These are phyloP conservation scores for Heliconius erato DNA, from an alignment of 2,888 invertebrate genomes.

Conservation along the genomic window DNA sequence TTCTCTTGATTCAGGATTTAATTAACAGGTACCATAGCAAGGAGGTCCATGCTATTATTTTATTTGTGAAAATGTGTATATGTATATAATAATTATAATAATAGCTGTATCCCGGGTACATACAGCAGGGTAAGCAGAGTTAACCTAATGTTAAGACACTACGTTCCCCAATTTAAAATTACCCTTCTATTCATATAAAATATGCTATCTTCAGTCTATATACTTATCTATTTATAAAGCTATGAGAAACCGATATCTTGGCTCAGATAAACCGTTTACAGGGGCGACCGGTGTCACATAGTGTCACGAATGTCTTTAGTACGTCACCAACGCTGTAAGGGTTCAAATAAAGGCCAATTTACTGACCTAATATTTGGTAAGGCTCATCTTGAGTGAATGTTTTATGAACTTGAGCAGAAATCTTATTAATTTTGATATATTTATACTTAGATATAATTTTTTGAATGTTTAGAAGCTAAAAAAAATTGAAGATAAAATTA, in stretches of 20 bases:
- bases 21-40: too few relatives aligned
- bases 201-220: not conserved
- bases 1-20: too few relatives aligned
- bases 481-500: not conserved
- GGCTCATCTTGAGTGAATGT: slow-evolving; percentile 29
- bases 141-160: too few relatives aligned
- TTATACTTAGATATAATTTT: not conserved
- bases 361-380: slow-evolving; percentile 48
- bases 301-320: slow-evolving; percentile 56
- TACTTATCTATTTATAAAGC: not conserved
- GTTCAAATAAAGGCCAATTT: slow-evolving; percentile 60
- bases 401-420: slow-evolving; percentile 16
- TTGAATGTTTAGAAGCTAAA: not conserved
- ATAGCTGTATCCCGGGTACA: too few relatives aligned
- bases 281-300: slow-evolving; percentile 35
- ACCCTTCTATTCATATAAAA: not conserved
- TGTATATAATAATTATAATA: too few relatives aligned
- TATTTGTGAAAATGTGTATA: too few relatives aligned
- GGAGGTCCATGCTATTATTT: too few relatives aligned
- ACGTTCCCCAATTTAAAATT: too few relatives aligned
- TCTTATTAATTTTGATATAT: not conserved
- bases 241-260: slow-evolving; percentile 19
- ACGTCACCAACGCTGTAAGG: slow-evolving; percentile 51
- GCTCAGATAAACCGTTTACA: slow-evolving; percentile 34
- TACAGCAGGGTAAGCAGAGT: too few relatives aligned